Conservation (phyloP, 64 coral and sea anemone species). For the Dendronephthya gigantea region DNA sequence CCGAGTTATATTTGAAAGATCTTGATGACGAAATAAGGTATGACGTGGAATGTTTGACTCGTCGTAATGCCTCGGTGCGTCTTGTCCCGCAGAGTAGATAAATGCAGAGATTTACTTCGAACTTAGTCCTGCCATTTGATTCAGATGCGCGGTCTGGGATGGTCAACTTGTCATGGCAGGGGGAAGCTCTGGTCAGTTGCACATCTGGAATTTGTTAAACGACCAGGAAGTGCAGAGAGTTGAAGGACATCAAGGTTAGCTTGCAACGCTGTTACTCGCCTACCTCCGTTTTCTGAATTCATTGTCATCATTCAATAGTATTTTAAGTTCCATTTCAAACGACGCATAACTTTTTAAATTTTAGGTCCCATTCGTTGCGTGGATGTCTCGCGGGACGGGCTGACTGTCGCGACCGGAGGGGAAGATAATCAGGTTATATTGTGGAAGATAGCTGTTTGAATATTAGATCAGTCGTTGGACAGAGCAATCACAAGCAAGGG, state of each 20-base stretch:
- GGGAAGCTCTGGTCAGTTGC: conserved; percentile 74
- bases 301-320: background rate
- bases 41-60: background rate
- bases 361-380: conserved; percentile 91
- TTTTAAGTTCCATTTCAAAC: background rate
- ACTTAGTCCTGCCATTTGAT: background rate
- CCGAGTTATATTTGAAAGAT: conserved; percentile 81
- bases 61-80: background rate
- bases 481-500: background rate
- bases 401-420: conserved; percentile 86
- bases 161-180: conserved; percentile 92
- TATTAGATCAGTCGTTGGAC: background rate
- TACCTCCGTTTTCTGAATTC: background rate
- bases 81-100: too few species aligned
- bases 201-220: conserved; percentile 92
- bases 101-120: too few species aligned
- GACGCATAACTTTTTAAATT: background rate
- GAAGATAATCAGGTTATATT: conserved; percentile 82
- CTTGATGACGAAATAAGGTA: conserved; percentile 90
- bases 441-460: conserved; percentile 49
- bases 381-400: conserved; percentile 92
- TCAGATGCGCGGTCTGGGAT: conserved; percentile 92
- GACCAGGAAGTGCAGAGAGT: conserved; percentile 80
- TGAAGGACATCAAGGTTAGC: conserved; percentile 66
- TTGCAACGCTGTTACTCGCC: background rate